Conservation (phyloP, 2,113 vertebrate species). For the Malurus elegans region DNA sequence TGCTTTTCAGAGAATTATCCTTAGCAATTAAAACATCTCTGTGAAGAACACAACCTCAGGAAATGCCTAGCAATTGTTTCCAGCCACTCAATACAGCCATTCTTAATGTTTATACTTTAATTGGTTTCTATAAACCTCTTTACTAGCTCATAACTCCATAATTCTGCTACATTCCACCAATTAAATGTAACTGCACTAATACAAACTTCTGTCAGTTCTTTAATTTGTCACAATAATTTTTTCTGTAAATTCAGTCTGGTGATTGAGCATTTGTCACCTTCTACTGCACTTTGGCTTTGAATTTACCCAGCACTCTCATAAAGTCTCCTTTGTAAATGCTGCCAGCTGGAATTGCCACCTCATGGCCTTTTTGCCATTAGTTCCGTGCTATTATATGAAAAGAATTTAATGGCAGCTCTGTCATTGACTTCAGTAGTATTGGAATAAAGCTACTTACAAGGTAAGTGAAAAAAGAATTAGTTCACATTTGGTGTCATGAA, state of each 20-base stretch:
- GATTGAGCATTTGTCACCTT: background rate
- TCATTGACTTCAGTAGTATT: background rate
- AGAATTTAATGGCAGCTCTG: background rate
- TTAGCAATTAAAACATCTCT: background rate
- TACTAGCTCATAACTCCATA: background rate
- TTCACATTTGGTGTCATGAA: background rate
- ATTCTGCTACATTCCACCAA: background rate
- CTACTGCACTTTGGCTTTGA: background rate
- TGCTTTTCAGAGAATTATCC: background rate
- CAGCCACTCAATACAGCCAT: background rate
- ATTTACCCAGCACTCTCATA: background rate
- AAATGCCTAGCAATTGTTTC: background rate
- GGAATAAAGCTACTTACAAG: slow-evolving; percentile 25
- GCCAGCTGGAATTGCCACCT: slow-evolving; percentile 14
- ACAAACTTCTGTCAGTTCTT: background rate
- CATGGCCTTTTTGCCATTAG: background rate
- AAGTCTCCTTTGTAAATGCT: background rate
- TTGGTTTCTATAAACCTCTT: background rate
- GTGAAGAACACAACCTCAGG: background rate
- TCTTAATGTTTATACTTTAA: background rate
- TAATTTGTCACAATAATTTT: background rate
- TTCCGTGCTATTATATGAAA: background rate
- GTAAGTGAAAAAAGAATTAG: slow-evolving; percentile 33
- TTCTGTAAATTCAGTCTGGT: background rate
- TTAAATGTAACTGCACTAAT: background rate